phyloP scores from a whole-genome alignment of 2,113 vertebrate species.

The Chloropsis cyanopogon region DNA sequence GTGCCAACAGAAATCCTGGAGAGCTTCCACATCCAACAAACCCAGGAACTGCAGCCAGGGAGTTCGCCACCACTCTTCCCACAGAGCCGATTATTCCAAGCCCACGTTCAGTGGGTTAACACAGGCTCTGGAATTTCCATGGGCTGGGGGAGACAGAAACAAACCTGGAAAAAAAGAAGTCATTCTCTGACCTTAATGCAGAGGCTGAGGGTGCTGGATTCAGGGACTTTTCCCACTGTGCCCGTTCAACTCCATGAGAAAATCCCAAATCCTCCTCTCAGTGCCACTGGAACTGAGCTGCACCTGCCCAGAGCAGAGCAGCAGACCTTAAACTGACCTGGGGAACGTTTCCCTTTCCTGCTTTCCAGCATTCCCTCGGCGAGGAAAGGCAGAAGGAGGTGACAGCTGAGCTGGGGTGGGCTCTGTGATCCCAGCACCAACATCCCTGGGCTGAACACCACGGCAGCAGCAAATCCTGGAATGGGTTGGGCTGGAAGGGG shows the following conservation, averaged over 20 bases:
- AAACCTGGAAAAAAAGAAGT: rapidly evolving
- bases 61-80: neutral
- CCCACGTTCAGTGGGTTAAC: rapidly evolving
- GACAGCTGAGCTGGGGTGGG: neutral
- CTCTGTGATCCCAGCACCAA: neutral
- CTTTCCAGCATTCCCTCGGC: neutral
- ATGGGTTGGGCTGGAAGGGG: neutral
- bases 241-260: rapidly evolving
- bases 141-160: neutral
- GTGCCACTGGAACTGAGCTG: rapidly evolving
- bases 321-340: rapidly evolving
- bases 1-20: neutral
- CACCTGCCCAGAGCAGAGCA: rapidly evolving
- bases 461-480: rapidly evolving
- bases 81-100: neutral
- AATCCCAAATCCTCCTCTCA: rapidly evolving
- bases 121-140: neutral
- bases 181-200: rapidly evolving
- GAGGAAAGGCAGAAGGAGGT: too few relatives aligned
- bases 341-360: neutral
- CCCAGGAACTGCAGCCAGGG: neutral
- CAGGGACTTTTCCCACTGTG: rapidly evolving
- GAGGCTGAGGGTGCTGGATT: neutral
- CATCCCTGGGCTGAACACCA: rapidly evolving
- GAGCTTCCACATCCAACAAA: neutral